phyloP scores from a whole-genome alignment of 1,140 invertebrate species.

The Halictus rubicundus region DNA sequence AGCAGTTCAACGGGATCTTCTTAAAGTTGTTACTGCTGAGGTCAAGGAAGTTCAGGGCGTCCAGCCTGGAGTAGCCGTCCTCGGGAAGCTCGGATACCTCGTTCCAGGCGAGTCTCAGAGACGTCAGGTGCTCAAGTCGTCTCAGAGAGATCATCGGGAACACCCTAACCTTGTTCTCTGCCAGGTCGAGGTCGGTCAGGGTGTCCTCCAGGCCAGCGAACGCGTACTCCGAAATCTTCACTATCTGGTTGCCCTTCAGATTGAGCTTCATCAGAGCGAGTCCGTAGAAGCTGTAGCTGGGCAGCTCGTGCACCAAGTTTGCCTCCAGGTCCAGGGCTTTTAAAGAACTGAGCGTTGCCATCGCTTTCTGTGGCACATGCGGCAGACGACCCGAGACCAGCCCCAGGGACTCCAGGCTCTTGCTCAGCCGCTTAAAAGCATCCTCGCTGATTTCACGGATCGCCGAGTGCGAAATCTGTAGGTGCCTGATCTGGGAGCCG shows the following conservation, averaged over 20 bases:
- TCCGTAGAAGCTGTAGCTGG: conserved; percentile 92
- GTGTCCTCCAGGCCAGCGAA: conserved; percentile 90
- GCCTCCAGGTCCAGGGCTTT: conserved; percentile 90
- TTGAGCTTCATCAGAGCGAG: conserved; percentile 90
- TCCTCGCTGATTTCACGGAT: conserved; percentile 88
- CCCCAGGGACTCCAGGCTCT: conserved; percentile 90
- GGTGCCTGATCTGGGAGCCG: conserved; percentile 87
- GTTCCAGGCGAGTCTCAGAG: conserved; percentile 91
- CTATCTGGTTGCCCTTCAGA: conserved; percentile 90
- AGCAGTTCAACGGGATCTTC: conserved; percentile 87
- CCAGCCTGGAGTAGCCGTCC: conserved; percentile 86
- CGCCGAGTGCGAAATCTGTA: conserved; percentile 91
- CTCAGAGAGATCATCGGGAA: conserved; percentile 91
- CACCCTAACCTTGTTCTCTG: conserved; percentile 90
- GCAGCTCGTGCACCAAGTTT: conserved; percentile 90
- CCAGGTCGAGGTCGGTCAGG: conserved; percentile 90
- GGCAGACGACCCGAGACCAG: conserved; percentile 90
- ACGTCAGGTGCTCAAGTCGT: conserved; percentile 87
- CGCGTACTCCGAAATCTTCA: conserved; percentile 89
- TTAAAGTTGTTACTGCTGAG: conserved; percentile 93
- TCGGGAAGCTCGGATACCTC: conserved; percentile 86
- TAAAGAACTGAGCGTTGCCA: conserved; percentile 87
- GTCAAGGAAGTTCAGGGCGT: conserved; percentile 89
- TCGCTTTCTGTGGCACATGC: conserved; percentile 90
- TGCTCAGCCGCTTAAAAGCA: conserved; percentile 87